Evolutionary conservation across 2,888 invertebrate species (phyloP), one percentile per base, ranked within the genome.

Genomic region (Phengaris alcon): DNA sequence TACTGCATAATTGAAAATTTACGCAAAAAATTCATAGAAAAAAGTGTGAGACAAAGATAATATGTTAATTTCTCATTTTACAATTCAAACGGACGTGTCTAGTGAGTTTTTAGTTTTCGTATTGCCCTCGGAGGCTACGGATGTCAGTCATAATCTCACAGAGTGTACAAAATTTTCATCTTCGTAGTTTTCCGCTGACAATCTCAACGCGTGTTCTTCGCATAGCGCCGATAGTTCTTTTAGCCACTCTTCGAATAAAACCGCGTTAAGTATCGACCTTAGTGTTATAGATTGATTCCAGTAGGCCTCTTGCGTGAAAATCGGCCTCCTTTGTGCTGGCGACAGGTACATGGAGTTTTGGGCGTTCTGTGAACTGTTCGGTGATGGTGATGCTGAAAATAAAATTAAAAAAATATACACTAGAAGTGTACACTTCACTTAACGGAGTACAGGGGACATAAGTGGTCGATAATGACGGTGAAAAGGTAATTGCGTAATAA

Each of bases 161-260:
- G 87, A 85, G 46, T 88, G 83, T 9, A 91, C 80, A 73, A 90
- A 92, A 0, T 86, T 85, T 48, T 90, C 89, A 44, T 93, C 91
- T 78, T 90, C 90, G 77, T 87, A 88, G 74, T 82, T 82, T 6
- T 86, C 83, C 0, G 88, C 84, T 0, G 92, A 85, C 1, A 92
- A 80, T 68, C 91, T 84, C 0, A 97, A 94, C 7, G 97, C 96
- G 87, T 99, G 99, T 88, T 99, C 99, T 87, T 98, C 97, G 78
- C 98, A 97, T 76, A 99, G 94, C 13, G 99, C 98, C 0, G 99
- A 97, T 77, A 99, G 92, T 90, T 99, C 99, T 87, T 98, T 98
- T 0, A 98, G 94, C 97, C 99, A 98, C 87, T 99, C 99, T 84
- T 98, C 98, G 77, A 99, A 92, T 70, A 99, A 93, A 7, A 99